Conservation (phyloP, 2,113 vertebrate genomes). For the Gallinago paraguaiae region DNA sequence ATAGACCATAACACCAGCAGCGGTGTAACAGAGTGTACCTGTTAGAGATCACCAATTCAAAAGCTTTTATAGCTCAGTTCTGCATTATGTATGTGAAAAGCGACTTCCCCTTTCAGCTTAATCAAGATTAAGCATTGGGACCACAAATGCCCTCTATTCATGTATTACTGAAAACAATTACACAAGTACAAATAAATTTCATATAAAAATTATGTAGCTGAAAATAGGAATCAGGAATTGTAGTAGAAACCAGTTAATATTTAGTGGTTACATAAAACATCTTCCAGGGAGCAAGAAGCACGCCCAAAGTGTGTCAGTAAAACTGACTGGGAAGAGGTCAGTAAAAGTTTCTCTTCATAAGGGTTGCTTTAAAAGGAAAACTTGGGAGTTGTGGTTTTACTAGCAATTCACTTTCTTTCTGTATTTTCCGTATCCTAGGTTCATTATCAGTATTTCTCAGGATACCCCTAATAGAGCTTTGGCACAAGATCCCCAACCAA, state of each 20-base stretch:
- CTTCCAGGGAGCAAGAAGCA: background rate
- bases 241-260: background rate
- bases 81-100: background rate
- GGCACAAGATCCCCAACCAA: background rate
- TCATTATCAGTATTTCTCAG: background rate
- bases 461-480: background rate
- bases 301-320: background rate
- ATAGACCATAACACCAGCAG: background rate
- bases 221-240: background rate
- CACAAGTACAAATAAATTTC: background rate
- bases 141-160: background rate
- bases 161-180: background rate
- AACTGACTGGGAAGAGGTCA: background rate
- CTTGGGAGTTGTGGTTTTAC: background rate
- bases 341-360: background rate
- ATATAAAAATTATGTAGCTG: background rate
- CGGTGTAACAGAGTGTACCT: background rate
- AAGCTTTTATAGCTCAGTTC: constrained; percentile 4
- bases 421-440: background rate
- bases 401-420: background rate
- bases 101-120: background rate
- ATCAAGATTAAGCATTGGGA: background rate
- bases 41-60: background rate
- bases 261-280: background rate
- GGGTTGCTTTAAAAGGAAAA: background rate